Evolutionary conservation across 2,113 vertebrate genomes (phyloP).

Genomic region (Dissostichus mawsoni): DNA sequence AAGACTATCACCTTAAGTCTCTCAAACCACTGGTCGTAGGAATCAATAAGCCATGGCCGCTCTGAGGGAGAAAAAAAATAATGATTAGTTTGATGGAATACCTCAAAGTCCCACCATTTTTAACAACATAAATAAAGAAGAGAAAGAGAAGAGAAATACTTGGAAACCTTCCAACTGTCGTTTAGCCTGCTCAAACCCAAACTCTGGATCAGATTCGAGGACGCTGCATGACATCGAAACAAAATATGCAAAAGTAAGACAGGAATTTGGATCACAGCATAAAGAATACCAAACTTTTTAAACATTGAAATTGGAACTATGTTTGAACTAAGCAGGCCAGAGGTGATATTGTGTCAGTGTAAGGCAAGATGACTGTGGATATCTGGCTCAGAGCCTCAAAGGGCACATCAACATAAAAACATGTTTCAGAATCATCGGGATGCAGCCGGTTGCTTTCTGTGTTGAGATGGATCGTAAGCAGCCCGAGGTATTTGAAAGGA

Average conservation of each 20-base stretch:
- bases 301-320: neutral
- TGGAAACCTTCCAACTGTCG: conserved; percentile 92
- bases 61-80: conserved; percentile 76
- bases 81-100: neutral
- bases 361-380: neutral
- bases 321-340: neutral
- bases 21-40: conserved; percentile 90
- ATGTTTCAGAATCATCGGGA: neutral
- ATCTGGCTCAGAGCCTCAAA: neutral
- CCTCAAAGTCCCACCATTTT: neutral
- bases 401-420: neutral
- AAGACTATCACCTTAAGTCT: conserved; percentile 88
- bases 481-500: neutral
- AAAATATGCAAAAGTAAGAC: neutral
- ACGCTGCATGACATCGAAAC: conserved; percentile 82
- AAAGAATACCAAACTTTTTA: neutral
- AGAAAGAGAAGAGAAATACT: neutral
- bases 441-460: neutral
- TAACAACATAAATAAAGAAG: neutral
- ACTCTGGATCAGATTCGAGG: conserved; percentile 93
- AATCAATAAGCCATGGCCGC: conserved; percentile 95
- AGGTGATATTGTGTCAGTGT: neutral
- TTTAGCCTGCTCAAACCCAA: conserved; percentile 97
- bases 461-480: neutral
- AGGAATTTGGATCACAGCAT: neutral